A percentile compares a stretch with the other conserved stretches of the same genome.
Evolutionary conservation across 2,113 vertebrate species (phyloP).

Genomic region (Chaetorhynchus papuensis): DNA sequence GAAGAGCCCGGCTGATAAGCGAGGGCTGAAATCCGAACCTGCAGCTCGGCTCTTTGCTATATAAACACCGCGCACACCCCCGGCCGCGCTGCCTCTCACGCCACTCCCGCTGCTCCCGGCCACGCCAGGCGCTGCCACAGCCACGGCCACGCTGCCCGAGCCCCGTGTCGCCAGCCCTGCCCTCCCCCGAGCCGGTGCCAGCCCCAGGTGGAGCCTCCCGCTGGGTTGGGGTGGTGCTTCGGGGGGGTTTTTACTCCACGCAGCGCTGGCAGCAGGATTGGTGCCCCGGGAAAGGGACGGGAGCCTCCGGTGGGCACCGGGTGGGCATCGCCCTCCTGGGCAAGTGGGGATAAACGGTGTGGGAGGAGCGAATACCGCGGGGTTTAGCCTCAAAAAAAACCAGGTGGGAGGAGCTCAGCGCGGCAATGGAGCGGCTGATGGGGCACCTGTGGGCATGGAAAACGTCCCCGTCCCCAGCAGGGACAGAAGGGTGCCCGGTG

Average conservation of each 20-base stretch:
- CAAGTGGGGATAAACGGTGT: fast-evolving
- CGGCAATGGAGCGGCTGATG: fast-evolving
- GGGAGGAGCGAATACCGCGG: background rate
- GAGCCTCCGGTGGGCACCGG: background rate
- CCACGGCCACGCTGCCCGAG: background rate
- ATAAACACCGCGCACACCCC: constrained; percentile 30
- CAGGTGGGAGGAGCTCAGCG: background rate
- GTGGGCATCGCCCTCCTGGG: background rate
- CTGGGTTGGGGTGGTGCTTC: background rate
- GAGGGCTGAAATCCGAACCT: constrained; percentile 67
- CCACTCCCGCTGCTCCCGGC: constrained; percentile 37
- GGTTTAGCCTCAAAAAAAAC: background rate
- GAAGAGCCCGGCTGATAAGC: constrained; percentile 11
- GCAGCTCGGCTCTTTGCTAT: constrained; percentile 58
- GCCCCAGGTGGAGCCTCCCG: background rate
- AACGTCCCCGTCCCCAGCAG: background rate
- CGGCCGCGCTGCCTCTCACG: constrained; percentile 4
- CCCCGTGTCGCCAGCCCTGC: fast-evolving
- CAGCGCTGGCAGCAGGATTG: fast-evolving
- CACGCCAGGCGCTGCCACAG: constrained; percentile 25
- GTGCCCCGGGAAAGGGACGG: background rate
- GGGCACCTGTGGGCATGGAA: fast-evolving
- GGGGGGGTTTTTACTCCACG: background rate
- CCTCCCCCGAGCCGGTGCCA: fast-evolving
- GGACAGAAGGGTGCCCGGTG: fast-evolving